Base-by-base conservation (phyloP, 2,113 vertebrate genomes). In the Drymodes brunneopygia region DNA sequence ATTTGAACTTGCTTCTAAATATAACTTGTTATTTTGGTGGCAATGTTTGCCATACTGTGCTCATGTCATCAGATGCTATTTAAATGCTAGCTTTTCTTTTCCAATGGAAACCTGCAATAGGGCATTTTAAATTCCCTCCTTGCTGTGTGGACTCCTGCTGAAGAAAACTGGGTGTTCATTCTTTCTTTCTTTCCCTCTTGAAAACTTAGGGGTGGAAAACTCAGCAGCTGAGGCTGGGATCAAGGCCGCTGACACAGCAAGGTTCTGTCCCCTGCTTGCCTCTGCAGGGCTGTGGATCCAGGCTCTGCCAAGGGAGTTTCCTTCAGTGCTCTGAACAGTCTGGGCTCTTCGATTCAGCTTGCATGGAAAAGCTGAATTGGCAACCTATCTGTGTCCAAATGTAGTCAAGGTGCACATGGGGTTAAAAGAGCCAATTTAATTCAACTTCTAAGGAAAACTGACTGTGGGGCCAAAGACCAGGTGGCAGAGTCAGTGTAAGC, bases 171-270 rank as follows among this genome's bases (percentile, higher is more conserved):
- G 7, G n/a, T 15, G 12, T 20, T 82, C 23, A 11, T 31, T 89
- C 8, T 4, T 28, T 58, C 54, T 58, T 48, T 57, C 45, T 65
- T 13, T 25, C 17, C n/a, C 24, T 33, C 35, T 44, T 28, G 28
- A 45, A 61, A 56, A 25, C 4, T 19, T 28, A 6, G 2, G 31
- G 28, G 47, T 23, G 14, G 38, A 74, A 58, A 66, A 20, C 8
- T 6, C 47, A 22, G n/a, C 69, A 61, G 72, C 54, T 13, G 16
- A 60, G 19, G 33, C 2, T 56, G 44, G 45, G 51, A 36, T 33
- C 7, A 10, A 70, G 18, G 7, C 6, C 3, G 2, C 22, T 23
- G 23, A 9, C 38, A 42, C 0, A 4, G 15, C 2, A 38, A 62
- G 50, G 53, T 42, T 38, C 33, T n/a, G 6, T 2, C 2, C 23